Evolutionary conservation across 2,888 invertebrate species (phyloP).

Genomic region (Aleiodes leptofemur): DNA sequence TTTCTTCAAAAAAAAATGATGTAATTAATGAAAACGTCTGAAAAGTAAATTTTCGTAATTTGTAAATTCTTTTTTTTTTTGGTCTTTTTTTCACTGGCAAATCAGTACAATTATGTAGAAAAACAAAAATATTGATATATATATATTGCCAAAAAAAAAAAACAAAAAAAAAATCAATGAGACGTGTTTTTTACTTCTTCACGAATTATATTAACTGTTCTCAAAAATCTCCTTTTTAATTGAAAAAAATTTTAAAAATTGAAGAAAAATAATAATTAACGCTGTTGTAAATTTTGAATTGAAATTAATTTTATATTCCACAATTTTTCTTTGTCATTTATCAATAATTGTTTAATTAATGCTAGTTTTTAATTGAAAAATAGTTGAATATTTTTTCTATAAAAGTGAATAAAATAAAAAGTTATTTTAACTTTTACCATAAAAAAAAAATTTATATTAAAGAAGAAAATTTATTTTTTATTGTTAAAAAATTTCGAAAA

Average conservation of each 20-base stretch:
- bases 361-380: neutral
- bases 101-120: neutral
- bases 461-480: constrained; percentile 16
- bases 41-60: constrained; percentile 1
- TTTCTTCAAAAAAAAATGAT: neutral
- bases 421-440: neutral
- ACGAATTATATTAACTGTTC: neutral
- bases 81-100: constrained; percentile 12
- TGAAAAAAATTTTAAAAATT: neutral
- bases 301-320: neutral
- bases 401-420: neutral
- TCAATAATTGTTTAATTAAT: neutral
- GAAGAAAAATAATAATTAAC: neutral
- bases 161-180: neutral
- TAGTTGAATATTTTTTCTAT: neutral
- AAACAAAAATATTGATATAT: neutral
- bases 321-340: neutral
- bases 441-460: neutral
- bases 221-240: constrained; percentile 4
- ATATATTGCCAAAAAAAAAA: constrained; percentile 10
- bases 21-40: too few species aligned
- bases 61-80: neutral
- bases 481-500: constrained; percentile 37
- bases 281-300: neutral
- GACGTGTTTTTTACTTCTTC: constrained; percentile 5